phyloP scores from a whole-genome alignment of 2,888 invertebrate genomes.

The Metacarcinus magister region DNA sequence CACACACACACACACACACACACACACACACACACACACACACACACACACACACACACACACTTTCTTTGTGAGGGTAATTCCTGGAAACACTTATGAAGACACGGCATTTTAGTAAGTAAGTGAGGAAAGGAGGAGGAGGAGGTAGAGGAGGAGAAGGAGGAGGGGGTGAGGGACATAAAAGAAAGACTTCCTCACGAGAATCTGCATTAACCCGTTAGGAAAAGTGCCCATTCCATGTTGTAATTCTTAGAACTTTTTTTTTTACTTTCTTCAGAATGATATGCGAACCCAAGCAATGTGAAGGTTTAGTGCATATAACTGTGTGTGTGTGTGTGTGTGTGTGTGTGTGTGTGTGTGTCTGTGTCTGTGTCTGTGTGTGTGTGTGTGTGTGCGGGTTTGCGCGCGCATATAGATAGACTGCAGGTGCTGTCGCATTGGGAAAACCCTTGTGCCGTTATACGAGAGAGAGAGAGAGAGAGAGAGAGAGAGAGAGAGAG shows the following conservation, averaged over 20 bases:
- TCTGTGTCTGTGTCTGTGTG: constrained; percentile 12
- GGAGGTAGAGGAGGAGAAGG: not conserved
- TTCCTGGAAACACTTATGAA: not conserved
- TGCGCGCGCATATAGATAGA: not conserved
- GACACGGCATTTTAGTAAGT: not conserved
- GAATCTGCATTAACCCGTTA: not conserved
- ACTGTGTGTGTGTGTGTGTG: constrained; percentile 17
- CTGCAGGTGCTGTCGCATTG: not conserved
- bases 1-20: constrained; percentile 55
- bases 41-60: constrained; percentile 36
- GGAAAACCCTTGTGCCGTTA: not conserved
- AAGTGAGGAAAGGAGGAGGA: no score
- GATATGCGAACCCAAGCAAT: not conserved
- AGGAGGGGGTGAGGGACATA: not conserved
- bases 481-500: constrained; percentile 11
- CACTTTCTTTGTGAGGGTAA: not conserved
- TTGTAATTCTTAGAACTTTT: not conserved
- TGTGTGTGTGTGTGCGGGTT: constrained; percentile 11
- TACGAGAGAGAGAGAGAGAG: not conserved
- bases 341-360: constrained; percentile 33
- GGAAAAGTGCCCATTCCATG: not conserved
- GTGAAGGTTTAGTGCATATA: not conserved
- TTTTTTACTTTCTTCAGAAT: not conserved
- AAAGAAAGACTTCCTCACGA: not conserved
- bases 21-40: constrained; percentile 55